A percentile compares a stretch with the other conserved stretches of the same genome.
Conservation (phyloP, 2,888 invertebrate species). For the Falcaria lacertinaria region DNA sequence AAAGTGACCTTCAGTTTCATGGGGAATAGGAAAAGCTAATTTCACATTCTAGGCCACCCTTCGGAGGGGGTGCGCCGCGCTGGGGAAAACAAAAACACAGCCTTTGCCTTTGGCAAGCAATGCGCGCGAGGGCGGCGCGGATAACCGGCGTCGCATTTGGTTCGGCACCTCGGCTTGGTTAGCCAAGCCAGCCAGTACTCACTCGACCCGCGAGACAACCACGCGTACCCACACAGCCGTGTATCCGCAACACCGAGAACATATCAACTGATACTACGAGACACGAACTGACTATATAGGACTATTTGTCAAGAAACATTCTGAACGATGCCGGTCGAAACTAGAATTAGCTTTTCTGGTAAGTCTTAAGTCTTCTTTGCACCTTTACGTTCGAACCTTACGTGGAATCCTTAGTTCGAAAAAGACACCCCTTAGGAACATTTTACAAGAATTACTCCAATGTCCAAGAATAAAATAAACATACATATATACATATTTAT, state of each 20-base stretch:
- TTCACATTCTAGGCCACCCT: constrained; percentile 16
- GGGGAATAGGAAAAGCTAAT: constrained; percentile 23
- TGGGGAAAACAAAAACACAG: constrained; percentile 38
- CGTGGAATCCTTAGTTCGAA: too few species aligned
- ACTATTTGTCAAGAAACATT: background rate
- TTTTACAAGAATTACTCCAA: too few species aligned
- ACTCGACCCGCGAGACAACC: constrained; percentile 50
- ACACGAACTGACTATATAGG: background rate
- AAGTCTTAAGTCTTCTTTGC: constrained; percentile 28
- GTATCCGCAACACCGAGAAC: constrained; percentile 45
- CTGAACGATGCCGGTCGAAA: constrained; percentile 69
- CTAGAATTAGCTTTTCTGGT: constrained; percentile 76
- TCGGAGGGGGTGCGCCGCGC: constrained; percentile 21
- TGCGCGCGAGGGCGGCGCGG: constrained; percentile 36
- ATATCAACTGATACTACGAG: constrained; percentile 12
- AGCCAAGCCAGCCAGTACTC: constrained; percentile 53
- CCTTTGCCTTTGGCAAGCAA: constrained; percentile 26
- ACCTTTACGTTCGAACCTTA: too few species aligned
- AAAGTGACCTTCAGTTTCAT: constrained; percentile 14
- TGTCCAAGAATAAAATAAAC: too few species aligned
- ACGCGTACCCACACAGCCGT: constrained; percentile 46
- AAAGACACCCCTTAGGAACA: too few species aligned
- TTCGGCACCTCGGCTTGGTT: constrained; percentile 5
- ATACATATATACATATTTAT: too few species aligned
- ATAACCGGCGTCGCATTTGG: constrained; percentile 38